phyloP scores from a whole-genome alignment of 2,113 vertebrate genomes.

The Crotalus horridus region DNA sequence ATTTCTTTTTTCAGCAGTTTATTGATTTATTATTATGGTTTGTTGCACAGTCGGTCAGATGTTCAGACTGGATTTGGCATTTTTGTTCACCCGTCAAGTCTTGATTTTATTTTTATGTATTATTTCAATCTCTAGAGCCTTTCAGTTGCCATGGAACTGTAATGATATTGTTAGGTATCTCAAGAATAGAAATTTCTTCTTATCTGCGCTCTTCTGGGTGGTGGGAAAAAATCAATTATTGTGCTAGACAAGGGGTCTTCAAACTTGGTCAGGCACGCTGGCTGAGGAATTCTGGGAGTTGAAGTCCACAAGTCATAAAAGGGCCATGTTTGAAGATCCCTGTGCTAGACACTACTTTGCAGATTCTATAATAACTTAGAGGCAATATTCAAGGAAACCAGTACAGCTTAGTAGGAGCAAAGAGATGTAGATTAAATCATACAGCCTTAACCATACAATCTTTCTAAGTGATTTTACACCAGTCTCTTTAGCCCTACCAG shows the following conservation, averaged over 20 bases:
- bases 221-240: background rate
- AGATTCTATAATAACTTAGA: background rate
- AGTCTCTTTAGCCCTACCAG: background rate
- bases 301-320: too few species aligned
- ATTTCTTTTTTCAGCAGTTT: background rate
- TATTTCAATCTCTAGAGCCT: background rate
- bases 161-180: background rate
- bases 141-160: background rate
- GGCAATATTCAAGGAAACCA: background rate
- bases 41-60: background rate
- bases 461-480: background rate
- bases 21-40: background rate
- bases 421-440: background rate
- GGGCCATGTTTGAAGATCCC: too few species aligned
- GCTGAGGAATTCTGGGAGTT: too few species aligned
- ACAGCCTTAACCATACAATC: background rate
- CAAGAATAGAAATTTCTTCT: background rate
- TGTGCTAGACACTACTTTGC: background rate
- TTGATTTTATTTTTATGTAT: background rate
- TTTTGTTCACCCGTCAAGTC: background rate
- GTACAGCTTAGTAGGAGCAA: background rate
- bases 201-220: background rate
- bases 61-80: background rate
- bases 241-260: too few species aligned
- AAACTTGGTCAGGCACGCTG: too few species aligned